These are phyloP conservation scores for Lithophane semibrunnea DNA, from an alignment of 2,888 invertebrate species.

Conservation along the genomic window DNA sequence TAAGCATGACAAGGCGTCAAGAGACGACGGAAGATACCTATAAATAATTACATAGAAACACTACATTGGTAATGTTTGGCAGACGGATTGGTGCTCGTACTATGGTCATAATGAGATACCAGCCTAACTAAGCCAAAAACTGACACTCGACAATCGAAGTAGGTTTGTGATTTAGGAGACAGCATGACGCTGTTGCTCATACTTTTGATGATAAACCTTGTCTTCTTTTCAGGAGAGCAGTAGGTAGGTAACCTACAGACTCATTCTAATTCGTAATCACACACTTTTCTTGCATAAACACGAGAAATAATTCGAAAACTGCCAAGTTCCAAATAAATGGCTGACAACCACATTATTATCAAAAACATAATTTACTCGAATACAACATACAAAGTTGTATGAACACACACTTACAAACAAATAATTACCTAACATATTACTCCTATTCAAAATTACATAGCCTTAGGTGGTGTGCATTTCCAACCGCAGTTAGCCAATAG, in stretches of 20 bases:
- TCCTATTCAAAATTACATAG: constrained; percentile 75
- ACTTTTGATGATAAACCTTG: too few species aligned
- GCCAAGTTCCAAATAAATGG: constrained; percentile 20
- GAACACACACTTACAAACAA: constrained; percentile 39
- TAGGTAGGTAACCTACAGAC: neutral
- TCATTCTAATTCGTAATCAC: neutral
- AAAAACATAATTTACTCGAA: constrained; percentile 31
- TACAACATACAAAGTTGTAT: neutral
- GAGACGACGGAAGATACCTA: too few species aligned
- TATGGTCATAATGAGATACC: neutral
- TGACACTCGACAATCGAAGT: neutral
- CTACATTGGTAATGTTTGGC: too few species aligned
- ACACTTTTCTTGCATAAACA: neutral
- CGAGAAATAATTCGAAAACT: neutral
- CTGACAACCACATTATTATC: constrained; percentile 22
- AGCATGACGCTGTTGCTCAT: neutral
- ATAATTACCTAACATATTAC: constrained; percentile 63
- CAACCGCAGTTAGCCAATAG: constrained; percentile 60
- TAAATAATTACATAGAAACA: too few species aligned
- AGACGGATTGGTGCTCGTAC: neutral
- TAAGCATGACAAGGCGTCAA: too few species aligned
- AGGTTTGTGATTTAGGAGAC: neutral
- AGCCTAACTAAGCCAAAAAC: neutral
- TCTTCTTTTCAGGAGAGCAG: neutral
- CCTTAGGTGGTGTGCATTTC: constrained; percentile 68